A percentile compares a stretch with the other conserved stretches of the same genome.
These are phyloP conservation scores for Colostygia pectinataria DNA, from an alignment of 2,888 invertebrate genomes.

Conservation along the genomic window DNA sequence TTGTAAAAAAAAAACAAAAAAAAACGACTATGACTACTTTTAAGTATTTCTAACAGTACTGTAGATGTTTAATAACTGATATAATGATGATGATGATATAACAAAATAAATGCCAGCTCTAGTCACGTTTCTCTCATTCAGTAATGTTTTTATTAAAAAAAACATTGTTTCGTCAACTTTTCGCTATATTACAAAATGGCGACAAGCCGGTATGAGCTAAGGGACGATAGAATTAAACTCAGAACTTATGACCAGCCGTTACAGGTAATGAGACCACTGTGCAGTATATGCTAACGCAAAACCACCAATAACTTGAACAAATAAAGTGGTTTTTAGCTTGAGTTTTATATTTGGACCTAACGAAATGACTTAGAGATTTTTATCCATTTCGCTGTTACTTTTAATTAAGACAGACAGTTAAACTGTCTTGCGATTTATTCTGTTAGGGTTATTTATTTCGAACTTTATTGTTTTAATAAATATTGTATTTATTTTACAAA, in stretches of 20 bases:
- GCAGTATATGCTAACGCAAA: conserved; percentile 29
- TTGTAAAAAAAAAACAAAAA: no score
- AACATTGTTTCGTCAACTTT: not conserved
- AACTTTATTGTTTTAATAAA: not conserved
- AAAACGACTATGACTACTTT: no score
- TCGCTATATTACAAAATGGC: not conserved
- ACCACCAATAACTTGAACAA: conserved; percentile 29
- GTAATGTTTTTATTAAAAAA: not conserved
- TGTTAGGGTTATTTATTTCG: conserved; percentile 13
- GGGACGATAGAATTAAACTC: conserved; percentile 56
- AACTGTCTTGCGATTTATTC: conserved; percentile 27
- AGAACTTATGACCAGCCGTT: conserved; percentile 55
- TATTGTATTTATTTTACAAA: no score
- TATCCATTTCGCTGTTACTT: conserved; percentile 33
- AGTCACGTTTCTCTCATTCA: no score
- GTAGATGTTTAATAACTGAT: no score
- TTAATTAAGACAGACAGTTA: conserved; percentile 39
- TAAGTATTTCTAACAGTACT: no score
- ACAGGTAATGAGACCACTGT: conserved; percentile 52
- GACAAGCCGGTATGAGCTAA: conserved; percentile 46
- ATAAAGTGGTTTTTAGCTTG: conserved; percentile 32
- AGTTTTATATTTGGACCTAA: conserved; percentile 13
- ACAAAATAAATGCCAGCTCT: no score
- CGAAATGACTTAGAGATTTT: conserved; percentile 32
- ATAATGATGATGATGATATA: no score